Evolutionary conservation across 37 sponge, comb jelly and placozoan species (phyloP), one percentile per base, ranked within the genome.

Genomic region (Halichondria panicea): DNA sequence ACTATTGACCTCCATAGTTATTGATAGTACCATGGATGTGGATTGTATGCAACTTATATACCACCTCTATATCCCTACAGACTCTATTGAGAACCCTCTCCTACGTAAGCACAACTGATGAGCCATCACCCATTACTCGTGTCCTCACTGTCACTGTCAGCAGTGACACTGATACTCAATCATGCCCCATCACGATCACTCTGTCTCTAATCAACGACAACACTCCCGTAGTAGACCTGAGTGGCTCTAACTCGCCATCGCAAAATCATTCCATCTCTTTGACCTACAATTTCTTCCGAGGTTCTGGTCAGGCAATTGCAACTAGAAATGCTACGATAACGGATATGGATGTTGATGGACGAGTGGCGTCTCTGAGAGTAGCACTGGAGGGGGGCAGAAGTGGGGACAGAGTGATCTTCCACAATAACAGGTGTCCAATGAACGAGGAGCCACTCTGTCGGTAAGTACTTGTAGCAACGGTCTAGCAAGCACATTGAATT

Each of bases 201-300:
- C 45, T 82, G 6, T 9, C 13, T 4, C 56, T 42, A 13, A 13
- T 82, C 76, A 88, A 88, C 36, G 88, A 88, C 60, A 45, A 70
- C 43, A 45, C 62, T 41, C 80, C 80, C 4, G 62, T 56, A 0
- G 48, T 70, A 1, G 84, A 89, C 61, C 80, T 89, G 22, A 82
- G 50, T 59, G 89, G 89, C 0, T 70, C 80, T 6, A 53, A 12
- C 0, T n/a, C 22, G 13, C 63, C 77, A 24, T 58, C 65, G 7
- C 55, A 35, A 55, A 78, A 85, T 68, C 54, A 79, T 59, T 33
- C 78, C 21, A 19, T 58, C 8, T 24, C 59, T 66, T 46, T 78
- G 1, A 53, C 34, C 41, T 78, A 59, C 50, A 75, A 30, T 53
- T 50, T 68, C 25, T 11, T 68, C 9, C 19, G 58, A 5, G n/a